Evolutionary conservation across 92 coral and sea anemone genomes (phyloP).

Genomic region (Epizoanthus ramosus): DNA sequence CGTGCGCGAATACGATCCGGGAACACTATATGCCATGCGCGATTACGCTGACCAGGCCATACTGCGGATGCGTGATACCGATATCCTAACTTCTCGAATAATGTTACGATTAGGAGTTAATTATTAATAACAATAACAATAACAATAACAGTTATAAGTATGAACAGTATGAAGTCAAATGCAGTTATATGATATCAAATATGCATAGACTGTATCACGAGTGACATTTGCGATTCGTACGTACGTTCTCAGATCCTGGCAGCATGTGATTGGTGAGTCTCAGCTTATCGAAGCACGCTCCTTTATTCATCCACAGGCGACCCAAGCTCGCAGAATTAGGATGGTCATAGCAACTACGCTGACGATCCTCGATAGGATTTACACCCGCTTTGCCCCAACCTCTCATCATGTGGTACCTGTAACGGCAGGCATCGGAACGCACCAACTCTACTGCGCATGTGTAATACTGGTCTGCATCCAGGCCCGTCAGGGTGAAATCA

Average conservation of each 20-base stretch:
- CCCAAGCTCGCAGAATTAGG: conserved; percentile 87
- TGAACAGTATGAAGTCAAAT: no score
- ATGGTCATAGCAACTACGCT: conserved; percentile 65
- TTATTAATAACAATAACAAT: no score
- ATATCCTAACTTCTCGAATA: no score
- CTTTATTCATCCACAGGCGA: conserved; percentile 75
- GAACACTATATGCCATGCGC: no score
- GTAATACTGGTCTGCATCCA: conserved; percentile 76
- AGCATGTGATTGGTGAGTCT: conserved; percentile 75
- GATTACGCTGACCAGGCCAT: no score
- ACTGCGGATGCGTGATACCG: no score
- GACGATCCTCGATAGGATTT: conserved; percentile 50
- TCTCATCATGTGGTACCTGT: conserved; percentile 62
- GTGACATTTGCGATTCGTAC: conserved; percentile 12
- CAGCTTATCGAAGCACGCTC: conserved; percentile 83
- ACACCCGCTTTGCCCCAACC: conserved; percentile 74
- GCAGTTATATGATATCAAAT: neutral
- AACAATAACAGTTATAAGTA: no score
- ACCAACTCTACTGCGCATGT: conserved; percentile 79
- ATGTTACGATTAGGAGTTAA: no score
- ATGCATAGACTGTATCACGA: neutral
- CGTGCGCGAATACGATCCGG: no score
- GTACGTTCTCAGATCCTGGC: conserved; percentile 66
- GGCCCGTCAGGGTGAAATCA: conserved; percentile 76
- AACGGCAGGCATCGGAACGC: conserved; percentile 72